These are phyloP conservation scores for Avahi laniger DNA, from an alignment of 2,797 vertebrate genomes.

Conservation along the genomic window DNA sequence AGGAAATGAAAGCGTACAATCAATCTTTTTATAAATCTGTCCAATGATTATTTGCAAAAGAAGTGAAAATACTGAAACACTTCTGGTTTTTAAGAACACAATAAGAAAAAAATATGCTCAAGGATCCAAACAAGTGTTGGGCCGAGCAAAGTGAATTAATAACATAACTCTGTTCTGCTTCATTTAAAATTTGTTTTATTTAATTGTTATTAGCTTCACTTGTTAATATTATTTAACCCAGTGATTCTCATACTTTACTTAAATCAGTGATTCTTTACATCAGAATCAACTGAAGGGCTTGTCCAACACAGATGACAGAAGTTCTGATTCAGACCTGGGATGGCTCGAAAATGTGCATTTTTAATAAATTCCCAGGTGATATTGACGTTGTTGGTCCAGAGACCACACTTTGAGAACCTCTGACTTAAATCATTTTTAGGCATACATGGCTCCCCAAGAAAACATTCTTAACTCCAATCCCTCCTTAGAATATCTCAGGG, in stretches of 20 bases:
- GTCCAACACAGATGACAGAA: not conserved
- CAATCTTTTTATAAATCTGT: slow-evolving; percentile 49
- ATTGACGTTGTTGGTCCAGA: not conserved
- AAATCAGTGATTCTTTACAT: not conserved
- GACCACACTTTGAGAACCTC: not conserved
- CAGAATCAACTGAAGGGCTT: not conserved
- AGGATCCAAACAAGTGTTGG: not conserved
- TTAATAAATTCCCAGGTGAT: not conserved
- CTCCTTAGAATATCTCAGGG: not conserved
- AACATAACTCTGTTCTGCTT: not conserved
- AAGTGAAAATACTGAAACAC: not conserved
- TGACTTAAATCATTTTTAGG: not conserved
- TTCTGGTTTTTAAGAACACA: slow-evolving; percentile 25
- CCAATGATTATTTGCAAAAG: slow-evolving; percentile 46
- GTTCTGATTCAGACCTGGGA: not conserved
- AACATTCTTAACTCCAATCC: not conserved
- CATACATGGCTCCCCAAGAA: not conserved
- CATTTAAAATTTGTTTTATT: not conserved
- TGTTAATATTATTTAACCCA: not conserved
- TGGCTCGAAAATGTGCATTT: not conserved
- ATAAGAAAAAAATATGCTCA: not conserved
- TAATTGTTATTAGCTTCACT: not conserved
- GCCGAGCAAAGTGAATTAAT: not conserved
- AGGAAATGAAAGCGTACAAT: slow-evolving; percentile 63
- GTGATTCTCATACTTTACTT: not conserved